Percentiles rank a stretch among this genome's conserved stretches.
Conservation (phyloP, 2,797 vertebrate species). For the Rhyacichthys aspro region DNA sequence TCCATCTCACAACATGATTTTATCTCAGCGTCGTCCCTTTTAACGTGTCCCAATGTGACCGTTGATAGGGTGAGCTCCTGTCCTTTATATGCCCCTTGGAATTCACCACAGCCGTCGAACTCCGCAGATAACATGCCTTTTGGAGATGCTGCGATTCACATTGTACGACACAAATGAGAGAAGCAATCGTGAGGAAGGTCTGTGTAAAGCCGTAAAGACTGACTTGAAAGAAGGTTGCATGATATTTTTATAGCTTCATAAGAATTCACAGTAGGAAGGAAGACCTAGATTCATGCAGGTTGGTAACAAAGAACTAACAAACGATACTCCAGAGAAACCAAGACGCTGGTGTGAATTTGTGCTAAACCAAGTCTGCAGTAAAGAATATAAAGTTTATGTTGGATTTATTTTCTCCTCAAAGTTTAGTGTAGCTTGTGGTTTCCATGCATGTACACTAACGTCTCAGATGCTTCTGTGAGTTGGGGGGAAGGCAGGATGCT, state of each 20-base stretch:
- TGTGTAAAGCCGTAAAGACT: not conserved
- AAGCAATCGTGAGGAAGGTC: not conserved
- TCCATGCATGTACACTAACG: constrained; percentile 12
- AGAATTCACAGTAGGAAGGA: not conserved
- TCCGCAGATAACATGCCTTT: too few relatives aligned
- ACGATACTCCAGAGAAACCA: constrained; percentile 5
- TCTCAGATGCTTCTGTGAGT: constrained; percentile 4
- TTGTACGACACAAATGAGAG: not conserved
- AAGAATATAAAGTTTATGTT: too few relatives aligned
- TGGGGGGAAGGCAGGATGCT: constrained; percentile 15
- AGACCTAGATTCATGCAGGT: too few relatives aligned
- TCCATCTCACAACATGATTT: constrained; percentile 52
- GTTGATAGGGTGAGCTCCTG: constrained; percentile 42
- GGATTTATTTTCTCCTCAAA: not conserved
- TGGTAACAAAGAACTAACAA: not conserved
- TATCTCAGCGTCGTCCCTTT: constrained; percentile 45
- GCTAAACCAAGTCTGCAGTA: too few relatives aligned
- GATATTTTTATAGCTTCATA: not conserved
- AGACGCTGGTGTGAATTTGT: not conserved
- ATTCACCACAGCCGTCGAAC: constrained; percentile 28
- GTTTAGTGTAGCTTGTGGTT: constrained; percentile 15
- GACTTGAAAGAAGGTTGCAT: not conserved
- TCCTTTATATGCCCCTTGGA: constrained; percentile 31
- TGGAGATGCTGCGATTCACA: too few relatives aligned
- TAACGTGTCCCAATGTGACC: constrained; percentile 17